phyloP scores from a whole-genome alignment of 1,140 invertebrate species.

The Dufourea novaeangliae region DNA sequence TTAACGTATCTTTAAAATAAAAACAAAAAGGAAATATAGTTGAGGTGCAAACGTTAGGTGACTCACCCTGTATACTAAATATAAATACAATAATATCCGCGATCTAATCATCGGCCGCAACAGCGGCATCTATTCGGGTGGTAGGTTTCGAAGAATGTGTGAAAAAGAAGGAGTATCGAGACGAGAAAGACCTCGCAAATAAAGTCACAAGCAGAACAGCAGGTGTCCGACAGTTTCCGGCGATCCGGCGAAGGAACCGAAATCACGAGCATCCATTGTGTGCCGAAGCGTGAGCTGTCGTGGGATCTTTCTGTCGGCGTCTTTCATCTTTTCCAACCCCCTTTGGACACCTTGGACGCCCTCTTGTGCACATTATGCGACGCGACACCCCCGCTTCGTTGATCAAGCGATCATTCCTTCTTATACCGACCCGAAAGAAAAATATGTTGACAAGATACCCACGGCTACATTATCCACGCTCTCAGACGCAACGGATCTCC shows the following conservation, averaged over 20 bases:
- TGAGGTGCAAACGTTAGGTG: too few species aligned
- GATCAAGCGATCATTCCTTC: slow-evolving; percentile 15
- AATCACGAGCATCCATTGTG: slow-evolving; percentile 76
- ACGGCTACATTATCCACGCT: slow-evolving; percentile 20
- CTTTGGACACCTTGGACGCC: slow-evolving; percentile 56
- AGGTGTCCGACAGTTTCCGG: slow-evolving; percentile 75
- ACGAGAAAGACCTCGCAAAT: slow-evolving; percentile 68
- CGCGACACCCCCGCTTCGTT: slow-evolving; percentile 47
- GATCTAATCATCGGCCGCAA: too few species aligned
- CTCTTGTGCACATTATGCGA: slow-evolving; percentile 53
- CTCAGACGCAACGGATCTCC: neutral
- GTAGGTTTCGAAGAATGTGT: neutral
- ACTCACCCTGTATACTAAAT: too few species aligned
- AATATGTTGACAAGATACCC: slow-evolving; percentile 41
- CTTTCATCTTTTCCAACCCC: slow-evolving; percentile 77
- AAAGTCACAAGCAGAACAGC: slow-evolving; percentile 79
- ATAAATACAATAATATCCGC: too few species aligned
- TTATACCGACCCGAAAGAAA: slow-evolving; percentile 37
- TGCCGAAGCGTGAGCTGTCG: slow-evolving; percentile 60
- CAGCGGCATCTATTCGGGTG: too few species aligned
- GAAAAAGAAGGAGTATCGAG: neutral
- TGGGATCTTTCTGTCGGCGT: slow-evolving; percentile 75
- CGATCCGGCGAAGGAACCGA: slow-evolving; percentile 55
- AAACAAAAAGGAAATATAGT: too few species aligned
- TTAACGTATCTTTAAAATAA: too few species aligned